Conservation (phyloP, 2,797 vertebrate species). For the Cossypha niveicapilla region DNA sequence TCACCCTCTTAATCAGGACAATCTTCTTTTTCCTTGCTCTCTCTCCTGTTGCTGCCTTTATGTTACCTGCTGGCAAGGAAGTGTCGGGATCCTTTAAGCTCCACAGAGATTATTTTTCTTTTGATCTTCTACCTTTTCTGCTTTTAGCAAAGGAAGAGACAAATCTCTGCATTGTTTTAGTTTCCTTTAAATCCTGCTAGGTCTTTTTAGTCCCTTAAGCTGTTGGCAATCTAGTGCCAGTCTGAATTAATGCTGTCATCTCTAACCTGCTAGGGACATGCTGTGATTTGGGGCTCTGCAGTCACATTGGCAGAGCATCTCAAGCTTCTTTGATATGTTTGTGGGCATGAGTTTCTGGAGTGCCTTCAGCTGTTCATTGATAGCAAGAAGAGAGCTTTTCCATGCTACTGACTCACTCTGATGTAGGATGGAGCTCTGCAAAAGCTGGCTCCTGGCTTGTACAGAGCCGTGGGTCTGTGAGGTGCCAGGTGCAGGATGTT, state of each 20-base stretch:
- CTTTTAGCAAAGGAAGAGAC: not conserved
- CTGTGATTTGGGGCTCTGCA: not conserved
- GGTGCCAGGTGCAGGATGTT: not conserved
- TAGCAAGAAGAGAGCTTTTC: not conserved
- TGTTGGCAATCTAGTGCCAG: not conserved
- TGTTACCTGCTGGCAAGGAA: not conserved
- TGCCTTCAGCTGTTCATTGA: conserved; percentile 17
- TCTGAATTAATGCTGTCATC: not conserved
- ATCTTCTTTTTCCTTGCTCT: not conserved
- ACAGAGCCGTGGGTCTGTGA: not conserved
- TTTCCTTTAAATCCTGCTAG: not conserved
- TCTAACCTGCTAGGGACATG: not conserved
- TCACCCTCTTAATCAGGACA: not conserved
- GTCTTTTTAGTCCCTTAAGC: not conserved
- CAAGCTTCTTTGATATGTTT: not conserved
- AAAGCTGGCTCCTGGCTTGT: not conserved
- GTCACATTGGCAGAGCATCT: not conserved
- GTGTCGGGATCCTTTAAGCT: not conserved
- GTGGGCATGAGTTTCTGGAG: not conserved
- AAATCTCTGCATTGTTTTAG: not conserved
- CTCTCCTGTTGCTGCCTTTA: not conserved
- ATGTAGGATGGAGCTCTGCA: not conserved
- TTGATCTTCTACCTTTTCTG: not conserved
- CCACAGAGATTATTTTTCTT: not conserved
- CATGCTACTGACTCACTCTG: not conserved